phyloP scores from a whole-genome alignment of 2,113 vertebrate genomes.

The Melanocharis versteri region DNA sequence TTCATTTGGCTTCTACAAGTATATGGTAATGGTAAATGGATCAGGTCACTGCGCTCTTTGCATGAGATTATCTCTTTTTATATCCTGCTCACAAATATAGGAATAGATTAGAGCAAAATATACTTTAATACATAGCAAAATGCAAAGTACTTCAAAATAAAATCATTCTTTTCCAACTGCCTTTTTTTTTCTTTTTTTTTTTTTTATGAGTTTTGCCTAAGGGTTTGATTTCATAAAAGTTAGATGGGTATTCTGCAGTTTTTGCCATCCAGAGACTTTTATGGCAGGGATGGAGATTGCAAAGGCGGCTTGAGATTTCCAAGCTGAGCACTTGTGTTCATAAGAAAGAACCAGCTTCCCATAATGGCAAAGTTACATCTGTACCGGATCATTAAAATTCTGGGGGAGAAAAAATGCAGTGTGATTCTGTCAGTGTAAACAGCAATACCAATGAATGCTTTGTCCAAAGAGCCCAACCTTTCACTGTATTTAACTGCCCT shows the following conservation, averaged over 20 bases:
- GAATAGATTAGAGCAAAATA: background rate
- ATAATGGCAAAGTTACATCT: background rate
- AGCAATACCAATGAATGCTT: background rate
- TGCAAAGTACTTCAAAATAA: background rate
- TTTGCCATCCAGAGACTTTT: background rate
- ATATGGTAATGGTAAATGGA: background rate
- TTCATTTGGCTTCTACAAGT: constrained; percentile 19
- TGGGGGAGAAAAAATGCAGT: background rate
- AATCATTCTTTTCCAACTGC: background rate
- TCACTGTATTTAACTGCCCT: background rate
- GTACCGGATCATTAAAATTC: background rate
- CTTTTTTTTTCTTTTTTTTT: background rate
- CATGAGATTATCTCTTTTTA: background rate
- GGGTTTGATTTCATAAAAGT: constrained; percentile 25
- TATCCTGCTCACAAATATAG: background rate
- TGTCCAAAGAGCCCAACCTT: background rate
- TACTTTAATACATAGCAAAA: background rate
- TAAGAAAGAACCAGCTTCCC: background rate
- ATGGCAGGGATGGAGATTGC: background rate
- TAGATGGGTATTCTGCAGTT: background rate
- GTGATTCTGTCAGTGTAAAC: background rate
- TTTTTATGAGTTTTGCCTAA: background rate
- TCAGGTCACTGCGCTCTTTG: background rate
- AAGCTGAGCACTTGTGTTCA: background rate
- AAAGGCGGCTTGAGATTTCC: background rate